Percentiles rank a stretch among this genome's conserved stretches.
phyloP scores from a whole-genome alignment of 2,113 vertebrate species.

The Seriola dumerili region DNA sequence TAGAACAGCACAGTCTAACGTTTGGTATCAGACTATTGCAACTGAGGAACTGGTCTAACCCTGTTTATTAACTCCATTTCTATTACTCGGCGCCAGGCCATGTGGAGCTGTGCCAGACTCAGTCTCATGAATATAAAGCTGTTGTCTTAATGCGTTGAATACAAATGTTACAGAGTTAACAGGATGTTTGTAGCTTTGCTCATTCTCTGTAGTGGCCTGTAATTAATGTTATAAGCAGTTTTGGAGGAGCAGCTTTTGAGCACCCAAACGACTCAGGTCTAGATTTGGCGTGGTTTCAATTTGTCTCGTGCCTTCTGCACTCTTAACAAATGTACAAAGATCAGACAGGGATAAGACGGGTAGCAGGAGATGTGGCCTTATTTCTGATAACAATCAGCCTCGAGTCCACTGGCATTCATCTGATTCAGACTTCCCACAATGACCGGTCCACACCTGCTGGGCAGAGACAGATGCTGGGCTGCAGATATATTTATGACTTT shows the following conservation, averaged over 20 bases:
- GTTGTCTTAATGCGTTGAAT: conserved; percentile 37
- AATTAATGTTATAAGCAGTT: conserved; percentile 13
- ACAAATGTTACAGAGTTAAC: neutral
- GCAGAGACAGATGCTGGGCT: neutral
- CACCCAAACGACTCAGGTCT: neutral
- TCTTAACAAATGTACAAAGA: neutral
- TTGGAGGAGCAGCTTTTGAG: conserved; percentile 17
- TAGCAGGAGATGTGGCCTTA: neutral
- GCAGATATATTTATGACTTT: neutral
- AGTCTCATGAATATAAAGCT: conserved; percentile 14
- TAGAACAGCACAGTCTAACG: neutral
- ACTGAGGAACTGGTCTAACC: neutral
- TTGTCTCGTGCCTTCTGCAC: neutral
- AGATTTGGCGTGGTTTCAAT: neutral
- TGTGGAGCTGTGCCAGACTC: neutral
- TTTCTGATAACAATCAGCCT: conserved; percentile 21
- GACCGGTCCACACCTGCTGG: conserved; percentile 1
- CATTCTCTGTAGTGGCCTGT: conserved; percentile 6
- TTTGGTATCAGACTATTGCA: neutral
- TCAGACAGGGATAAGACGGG: neutral
- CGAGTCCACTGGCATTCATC: neutral
- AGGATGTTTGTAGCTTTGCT: conserved; percentile 9
- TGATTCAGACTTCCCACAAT: conserved; percentile 10
- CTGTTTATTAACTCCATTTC: conserved; percentile 39
- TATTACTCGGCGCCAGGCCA: neutral